Evolutionary conservation across 2,113 vertebrate species (phyloP), one percentile per base, ranked within the genome.

Genomic region (Hymenochirus boettgeri): DNA sequence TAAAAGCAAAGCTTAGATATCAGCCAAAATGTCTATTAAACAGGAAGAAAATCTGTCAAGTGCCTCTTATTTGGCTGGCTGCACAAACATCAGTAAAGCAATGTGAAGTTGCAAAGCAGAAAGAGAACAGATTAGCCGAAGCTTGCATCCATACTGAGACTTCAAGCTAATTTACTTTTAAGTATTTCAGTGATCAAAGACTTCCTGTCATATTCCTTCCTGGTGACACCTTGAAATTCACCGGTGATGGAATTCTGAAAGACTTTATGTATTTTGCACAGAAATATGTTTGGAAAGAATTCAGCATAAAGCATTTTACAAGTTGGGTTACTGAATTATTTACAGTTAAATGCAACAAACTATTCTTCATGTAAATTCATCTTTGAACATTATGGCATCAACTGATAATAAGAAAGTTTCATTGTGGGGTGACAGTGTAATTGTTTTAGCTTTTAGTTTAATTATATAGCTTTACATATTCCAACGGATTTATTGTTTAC

Each of bases 111-210:
- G 26, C 53, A 22, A 19, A 48, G 5, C 52, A 55, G 24, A 54
- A 19, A 55, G 22, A 7, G 63, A 3, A 37, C 54, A 66, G 63
- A 51, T 57, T 59, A 52, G 27, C 39, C 26, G 12, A 47, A 17
- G 19, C 42, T 33, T 31, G 18, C 24, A 42, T 67, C 21, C 24
- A 51, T 52, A 67, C 31, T 17, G 17, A 25, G 55, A 45, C 64
- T 59, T 67, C 56, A 59, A 58, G 56, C 54, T 67, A 51, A 67
- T 67, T 67, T 51, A 58, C 48, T 67, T 59, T 59, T 67, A 67
- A 59, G 56, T 48, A 51, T 59, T 37, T 13, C 46, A 39, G 37
- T 67, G 64, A 66, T 59, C 46, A 67, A 59, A 59, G 64, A 58
- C 35, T 18, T 17, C 11, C 64, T 59, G 64, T 67, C 64, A 59